These are phyloP conservation scores for Thalassoma bifasciatum DNA, from an alignment of 2,113 vertebrate genomes.

Conservation along the genomic window DNA sequence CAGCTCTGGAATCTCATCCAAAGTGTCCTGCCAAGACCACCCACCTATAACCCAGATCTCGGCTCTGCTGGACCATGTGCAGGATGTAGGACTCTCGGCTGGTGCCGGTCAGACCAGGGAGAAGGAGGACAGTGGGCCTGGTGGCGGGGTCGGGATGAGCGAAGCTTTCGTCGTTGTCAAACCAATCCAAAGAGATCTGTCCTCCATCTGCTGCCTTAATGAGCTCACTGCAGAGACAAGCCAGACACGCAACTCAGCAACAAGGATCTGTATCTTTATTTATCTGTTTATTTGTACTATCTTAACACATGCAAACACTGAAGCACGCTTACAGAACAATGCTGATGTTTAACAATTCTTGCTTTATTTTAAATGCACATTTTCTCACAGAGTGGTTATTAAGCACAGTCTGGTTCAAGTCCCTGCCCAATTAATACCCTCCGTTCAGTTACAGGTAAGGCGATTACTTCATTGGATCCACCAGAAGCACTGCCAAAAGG, in stretches of 20 bases:
- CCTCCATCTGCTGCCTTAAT: slow-evolving; percentile 97
- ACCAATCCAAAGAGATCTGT: slow-evolving; percentile 99
- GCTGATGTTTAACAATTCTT: background rate
- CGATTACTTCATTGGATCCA: slow-evolving; percentile 35
- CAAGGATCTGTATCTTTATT: background rate
- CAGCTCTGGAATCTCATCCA: slow-evolving; percentile 27
- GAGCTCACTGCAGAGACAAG: slow-evolving; percentile 89
- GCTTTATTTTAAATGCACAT: background rate
- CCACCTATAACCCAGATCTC: slow-evolving; percentile 95
- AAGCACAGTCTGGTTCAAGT: background rate
- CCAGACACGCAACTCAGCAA: slow-evolving; percentile 54
- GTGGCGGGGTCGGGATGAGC: slow-evolving; percentile 85
- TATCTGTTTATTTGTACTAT: background rate
- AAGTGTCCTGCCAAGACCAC: slow-evolving; percentile 57
- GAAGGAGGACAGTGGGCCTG: slow-evolving; percentile 92
- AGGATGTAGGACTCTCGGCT: slow-evolving; percentile 98
- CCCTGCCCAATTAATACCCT: slow-evolving; percentile 15
- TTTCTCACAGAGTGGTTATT: background rate
- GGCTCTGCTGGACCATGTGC: slow-evolving; percentile 96
- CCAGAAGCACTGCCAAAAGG: slow-evolving; percentile 15
- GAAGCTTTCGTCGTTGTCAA: slow-evolving; percentile 90
- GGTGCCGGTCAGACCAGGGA: slow-evolving; percentile 97
- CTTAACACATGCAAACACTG: background rate
- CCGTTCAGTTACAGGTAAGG: slow-evolving; percentile 20
- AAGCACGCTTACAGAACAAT: slow-evolving; percentile 5